Evolutionary conservation across 2,888 invertebrate genomes (phyloP), one percentile per base, ranked within the genome.

Genomic region (Athalia cordata): DNA sequence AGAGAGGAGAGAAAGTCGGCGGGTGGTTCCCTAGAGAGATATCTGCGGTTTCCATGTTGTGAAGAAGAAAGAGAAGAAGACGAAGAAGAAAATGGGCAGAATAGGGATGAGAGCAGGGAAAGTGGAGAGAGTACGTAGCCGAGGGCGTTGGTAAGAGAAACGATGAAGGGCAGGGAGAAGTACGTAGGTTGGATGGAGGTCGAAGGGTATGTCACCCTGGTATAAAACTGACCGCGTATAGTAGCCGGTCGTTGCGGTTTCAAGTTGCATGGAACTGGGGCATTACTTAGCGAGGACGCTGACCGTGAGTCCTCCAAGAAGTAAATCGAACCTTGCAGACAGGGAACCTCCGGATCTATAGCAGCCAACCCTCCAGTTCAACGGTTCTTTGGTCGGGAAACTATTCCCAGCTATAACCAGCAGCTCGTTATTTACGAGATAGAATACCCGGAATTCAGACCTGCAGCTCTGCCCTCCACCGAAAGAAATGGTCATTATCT

Each of bases 21-120:
- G 43, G 43, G 59, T 45, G 59, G 47, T 57, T 57, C 72, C 72
- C 72, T n/a, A 59, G 72, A 59, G 72, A 72, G 72, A 59, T 72
- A 72, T 72, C 72, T 59, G 72, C 29, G 72, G 72, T 47, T 29
- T 29, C 29, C 29, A 29, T 29, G 29, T 29, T 29, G 29, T 29
- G 29, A 29, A 29, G 29, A 29, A 29, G 29, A 29, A 29, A 29
- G 66, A 77, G 65, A 43, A 64, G 47, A 11, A 66, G 47, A 49
- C 29, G 57, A 66, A 67, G 52, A 15, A 66, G 57, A 77, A 57
- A 66, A 52, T 55, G 52, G 15, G 57, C 57, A 55, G 64, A 15
- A 29, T 47, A 52, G 78, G 11, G 4, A 3, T 6, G 15, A 74
- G 65, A 55, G 59, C 8, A 65, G 50, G 66, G 65, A 77, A 80